Conservation (phyloP, 2,113 vertebrate species). For the Isichthys henryi region DNA sequence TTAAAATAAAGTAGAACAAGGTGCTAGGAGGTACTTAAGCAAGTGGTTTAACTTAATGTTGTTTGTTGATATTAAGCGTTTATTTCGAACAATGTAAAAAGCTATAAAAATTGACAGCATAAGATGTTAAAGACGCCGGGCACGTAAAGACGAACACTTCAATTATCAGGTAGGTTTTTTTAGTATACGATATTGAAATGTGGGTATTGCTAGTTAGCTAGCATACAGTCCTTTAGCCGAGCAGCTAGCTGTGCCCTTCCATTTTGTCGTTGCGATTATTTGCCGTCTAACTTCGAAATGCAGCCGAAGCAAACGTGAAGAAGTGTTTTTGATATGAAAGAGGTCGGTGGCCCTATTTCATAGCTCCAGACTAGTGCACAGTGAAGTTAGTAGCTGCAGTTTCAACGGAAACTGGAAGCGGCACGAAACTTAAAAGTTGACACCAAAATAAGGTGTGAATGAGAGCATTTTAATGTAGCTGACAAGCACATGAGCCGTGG, state of each 20-base stretch:
- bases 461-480: background rate
- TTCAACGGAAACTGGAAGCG: background rate
- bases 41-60: conserved; percentile 34
- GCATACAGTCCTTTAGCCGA: conserved; percentile 5
- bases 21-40: conserved; percentile 39
- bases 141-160: conserved; percentile 38
- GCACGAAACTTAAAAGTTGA: background rate
- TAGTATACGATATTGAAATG: conserved; percentile 18
- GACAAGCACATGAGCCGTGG: background rate
- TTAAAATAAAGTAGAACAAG: conserved; percentile 53
- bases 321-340: background rate
- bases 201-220: background rate
- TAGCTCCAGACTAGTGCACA: background rate
- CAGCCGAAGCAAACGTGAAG: background rate
- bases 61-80: background rate
- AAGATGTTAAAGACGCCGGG: conserved; percentile 48
- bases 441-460: background rate
- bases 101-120: background rate
- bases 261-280: conserved; percentile 13
- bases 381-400: background rate
- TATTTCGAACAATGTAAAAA: background rate
- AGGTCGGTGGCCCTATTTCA: background rate
- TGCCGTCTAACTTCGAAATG: background rate
- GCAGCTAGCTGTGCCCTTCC: conserved; percentile 16
- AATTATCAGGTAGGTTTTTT: conserved; percentile 48